These are phyloP conservation scores for Bucorvus abyssinicus DNA, from an alignment of 2,797 vertebrate species.

Conservation along the genomic window DNA sequence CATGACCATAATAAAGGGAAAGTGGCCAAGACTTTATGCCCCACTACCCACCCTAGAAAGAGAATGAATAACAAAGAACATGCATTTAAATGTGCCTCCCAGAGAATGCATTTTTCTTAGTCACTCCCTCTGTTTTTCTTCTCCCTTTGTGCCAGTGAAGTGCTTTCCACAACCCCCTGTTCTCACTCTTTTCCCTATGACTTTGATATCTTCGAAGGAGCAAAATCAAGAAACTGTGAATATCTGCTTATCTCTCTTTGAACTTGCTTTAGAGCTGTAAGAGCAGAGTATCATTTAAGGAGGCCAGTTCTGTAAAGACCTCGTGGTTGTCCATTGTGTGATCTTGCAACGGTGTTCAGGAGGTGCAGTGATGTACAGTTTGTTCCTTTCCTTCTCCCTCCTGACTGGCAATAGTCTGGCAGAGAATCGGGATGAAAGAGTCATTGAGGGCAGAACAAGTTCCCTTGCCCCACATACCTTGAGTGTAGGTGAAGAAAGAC, in stretches of 20 bases:
- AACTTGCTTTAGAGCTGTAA: neutral
- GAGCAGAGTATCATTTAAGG: neutral
- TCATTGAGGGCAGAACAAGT: neutral
- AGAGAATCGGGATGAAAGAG: neutral
- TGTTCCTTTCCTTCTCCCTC: neutral
- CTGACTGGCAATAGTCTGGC: neutral
- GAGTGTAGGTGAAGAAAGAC: neutral
- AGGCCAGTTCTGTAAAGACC: neutral
- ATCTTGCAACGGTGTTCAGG: neutral
- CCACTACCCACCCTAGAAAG: neutral
- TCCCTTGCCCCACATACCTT: neutral
- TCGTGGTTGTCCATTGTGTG: neutral
- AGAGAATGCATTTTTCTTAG: neutral
- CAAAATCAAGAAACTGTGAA: neutral
- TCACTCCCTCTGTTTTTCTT: neutral
- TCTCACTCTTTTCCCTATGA: neutral
- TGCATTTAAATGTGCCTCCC: neutral
- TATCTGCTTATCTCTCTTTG: neutral
- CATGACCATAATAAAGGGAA: neutral
- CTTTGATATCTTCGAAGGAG: neutral
- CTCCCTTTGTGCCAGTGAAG: neutral
- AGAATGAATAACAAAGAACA: neutral
- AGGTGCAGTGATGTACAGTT: neutral
- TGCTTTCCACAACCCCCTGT: neutral
- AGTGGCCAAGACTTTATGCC: neutral